Evolutionary conservation across 2,797 vertebrate genomes (phyloP).

Genomic region (Propithecus perrieri): DNA sequence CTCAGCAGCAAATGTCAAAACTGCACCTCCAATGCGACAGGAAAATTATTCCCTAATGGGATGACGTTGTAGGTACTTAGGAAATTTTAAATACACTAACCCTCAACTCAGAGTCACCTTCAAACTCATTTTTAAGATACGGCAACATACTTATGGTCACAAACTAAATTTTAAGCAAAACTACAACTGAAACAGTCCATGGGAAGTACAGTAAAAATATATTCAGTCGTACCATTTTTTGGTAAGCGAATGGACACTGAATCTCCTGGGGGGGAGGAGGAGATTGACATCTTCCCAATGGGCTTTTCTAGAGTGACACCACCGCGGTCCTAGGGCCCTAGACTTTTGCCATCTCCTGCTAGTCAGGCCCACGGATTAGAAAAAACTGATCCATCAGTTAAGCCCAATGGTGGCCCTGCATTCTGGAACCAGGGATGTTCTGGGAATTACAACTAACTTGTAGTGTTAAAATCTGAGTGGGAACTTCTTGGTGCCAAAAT

Average conservation of each 20-base stretch:
- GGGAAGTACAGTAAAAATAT: not conserved
- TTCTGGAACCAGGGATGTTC: not conserved
- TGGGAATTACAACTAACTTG: not conserved
- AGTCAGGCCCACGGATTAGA: not conserved
- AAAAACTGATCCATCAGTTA: not conserved
- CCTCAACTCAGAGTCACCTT: slow-evolving; percentile 62
- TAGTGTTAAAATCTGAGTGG: not conserved
- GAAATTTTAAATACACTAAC: not conserved
- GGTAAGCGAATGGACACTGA: not conserved
- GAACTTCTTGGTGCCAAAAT: not conserved
- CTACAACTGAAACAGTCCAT: not conserved
- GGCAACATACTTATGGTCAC: not conserved
- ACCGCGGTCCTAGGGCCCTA: not conserved
- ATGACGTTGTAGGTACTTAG: not conserved
- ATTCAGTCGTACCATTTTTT: not conserved
- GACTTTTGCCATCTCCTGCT: not conserved
- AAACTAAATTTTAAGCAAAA: not conserved
- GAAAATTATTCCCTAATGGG: not conserved
- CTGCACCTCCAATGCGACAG: not conserved
- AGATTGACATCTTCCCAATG: not conserved
- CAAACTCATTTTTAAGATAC: slow-evolving; percentile 32
- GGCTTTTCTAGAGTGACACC: not conserved
- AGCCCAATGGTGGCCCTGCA: not conserved
- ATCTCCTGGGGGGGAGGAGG: not conserved
- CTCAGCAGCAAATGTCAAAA: not conserved